Evolutionary conservation across 2,888 invertebrate species (phyloP).

Genomic region (Ennomos fuscantarius): DNA sequence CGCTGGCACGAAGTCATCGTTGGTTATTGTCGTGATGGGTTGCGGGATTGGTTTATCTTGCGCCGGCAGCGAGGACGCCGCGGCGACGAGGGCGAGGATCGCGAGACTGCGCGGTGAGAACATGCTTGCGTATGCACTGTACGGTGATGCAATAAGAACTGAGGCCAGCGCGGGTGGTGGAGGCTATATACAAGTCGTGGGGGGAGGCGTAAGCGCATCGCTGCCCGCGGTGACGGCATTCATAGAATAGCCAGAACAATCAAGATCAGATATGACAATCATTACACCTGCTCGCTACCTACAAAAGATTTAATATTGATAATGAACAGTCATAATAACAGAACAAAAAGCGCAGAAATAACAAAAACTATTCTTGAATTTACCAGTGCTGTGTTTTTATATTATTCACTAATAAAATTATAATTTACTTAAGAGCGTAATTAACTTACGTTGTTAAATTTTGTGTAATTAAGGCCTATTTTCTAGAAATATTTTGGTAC

Average conservation of each 20-base stretch:
- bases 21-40: conserved; percentile 65
- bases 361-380: not conserved
- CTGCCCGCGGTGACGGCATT: conserved; percentile 56
- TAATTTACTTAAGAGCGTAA: too few species aligned
- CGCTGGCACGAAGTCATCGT: conserved; percentile 55
- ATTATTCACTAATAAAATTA: too few species aligned
- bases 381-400: too few species aligned
- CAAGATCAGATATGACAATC: conserved; percentile 39
- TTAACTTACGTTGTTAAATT: too few species aligned
- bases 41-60: conserved; percentile 59
- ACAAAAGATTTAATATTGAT: conserved; percentile 7
- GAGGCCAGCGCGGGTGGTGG: conserved; percentile 63
- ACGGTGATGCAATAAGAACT: conserved; percentile 67
- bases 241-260: conserved; percentile 43
- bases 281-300: not conserved
- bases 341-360: not conserved
- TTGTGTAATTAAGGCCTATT: too few species aligned
- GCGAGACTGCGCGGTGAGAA: conserved; percentile 67
- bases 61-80: conserved; percentile 64
- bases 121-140: conserved; percentile 68
- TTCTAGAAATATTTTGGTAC: too few species aligned
- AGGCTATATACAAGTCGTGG: conserved; percentile 75
- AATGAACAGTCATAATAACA: not conserved
- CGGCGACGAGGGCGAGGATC: conserved; percentile 63
- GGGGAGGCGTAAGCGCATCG: conserved; percentile 72